Conservation (phyloP, 2,888 invertebrate genomes). For the Pediacus dermestoides region DNA sequence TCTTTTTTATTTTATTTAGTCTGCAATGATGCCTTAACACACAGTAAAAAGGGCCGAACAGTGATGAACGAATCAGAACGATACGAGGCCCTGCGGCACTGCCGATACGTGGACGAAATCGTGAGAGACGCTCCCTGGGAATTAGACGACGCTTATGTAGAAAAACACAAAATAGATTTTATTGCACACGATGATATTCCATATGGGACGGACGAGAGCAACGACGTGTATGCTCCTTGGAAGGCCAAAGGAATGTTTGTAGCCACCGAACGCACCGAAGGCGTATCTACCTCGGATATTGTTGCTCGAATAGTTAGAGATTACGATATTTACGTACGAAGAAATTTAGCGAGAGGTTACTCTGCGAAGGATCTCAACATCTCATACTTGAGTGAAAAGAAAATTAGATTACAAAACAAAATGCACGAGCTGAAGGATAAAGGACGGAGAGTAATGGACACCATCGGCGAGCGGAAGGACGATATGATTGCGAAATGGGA, state of each 20-base stretch:
- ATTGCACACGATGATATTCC: conserved; percentile 99
- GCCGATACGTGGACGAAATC: conserved; percentile 97
- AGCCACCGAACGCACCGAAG: conserved; percentile 90
- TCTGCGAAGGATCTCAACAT: conserved; percentile 98
- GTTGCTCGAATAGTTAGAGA: conserved; percentile 97
- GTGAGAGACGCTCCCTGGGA: conserved; percentile 95
- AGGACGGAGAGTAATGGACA: conserved; percentile 81
- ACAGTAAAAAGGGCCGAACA: conserved; percentile 88
- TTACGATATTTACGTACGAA: conserved; percentile 96
- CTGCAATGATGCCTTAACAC: conserved; percentile 88
- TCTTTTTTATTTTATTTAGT: conserved; percentile 55
- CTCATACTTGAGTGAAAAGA: conserved; percentile 96
- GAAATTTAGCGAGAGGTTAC: conserved; percentile 95
- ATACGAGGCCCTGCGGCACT: conserved; percentile 96
- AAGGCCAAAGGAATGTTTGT: conserved; percentile 98
- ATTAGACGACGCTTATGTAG: conserved; percentile 83
- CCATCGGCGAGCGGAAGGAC: conserved; percentile 78
- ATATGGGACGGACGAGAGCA: conserved; percentile 80
- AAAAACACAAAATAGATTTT: conserved; percentile 96
- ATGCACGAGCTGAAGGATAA: conserved; percentile 94
- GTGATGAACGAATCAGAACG: conserved; percentile 95
- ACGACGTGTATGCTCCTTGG: conserved; percentile 84
- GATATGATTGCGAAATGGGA: conserved; percentile 97
- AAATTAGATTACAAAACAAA: conserved; percentile 93
- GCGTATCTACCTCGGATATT: conserved; percentile 95